Evolutionary conservation across 2,113 vertebrate species (phyloP), one percentile per base, ranked within the genome.

Genomic region (Gambusia holbrooki): DNA sequence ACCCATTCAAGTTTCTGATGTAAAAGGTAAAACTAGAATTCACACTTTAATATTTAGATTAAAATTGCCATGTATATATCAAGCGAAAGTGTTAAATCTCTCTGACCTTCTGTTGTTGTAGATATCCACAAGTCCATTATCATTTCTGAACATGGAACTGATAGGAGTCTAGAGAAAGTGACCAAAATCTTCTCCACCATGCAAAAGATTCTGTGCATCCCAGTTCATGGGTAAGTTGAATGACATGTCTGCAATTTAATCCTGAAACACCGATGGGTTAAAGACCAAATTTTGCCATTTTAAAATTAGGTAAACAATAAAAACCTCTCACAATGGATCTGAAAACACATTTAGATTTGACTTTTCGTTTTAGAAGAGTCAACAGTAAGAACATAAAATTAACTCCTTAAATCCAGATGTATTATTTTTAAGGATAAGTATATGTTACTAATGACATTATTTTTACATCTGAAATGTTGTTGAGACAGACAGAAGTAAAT

Each of bases 81-180:
- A 32, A 19, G 13, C 61, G 15, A 40, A 15, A 40, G 35, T 32
- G 7, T n/a, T 5, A 9, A 40, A 40, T 6, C 42, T 13, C 0
- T 35, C 60, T 2, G 62, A 6, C 27, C 9, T 69, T 33, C 65
- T 79, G 8, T 60, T n/a, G 17, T 85, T 89, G 3, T 78, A 98
- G 96, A 97, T 62, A 96, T 98, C 83, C 94, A 93, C 15, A 96
- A 96, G 84, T 96, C 96, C 35, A 95, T 98, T n/a, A 92, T 97
- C 77, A 94, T 97, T 67, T 96, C 95, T 25, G 97, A 98, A 77
- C 82, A 97, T 71, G 97, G 97, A 42, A 96, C 95, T 12, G 95
- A 94, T 88, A 94, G 97, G 73, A 90, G 90, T 63, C 90, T 93
- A 17, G 96, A 96, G 22, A 89, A 93, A 69, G 83, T 98, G 5